Base-by-base conservation (phyloP, 2,797 vertebrate species). In the Trachurus trachurus region DNA sequence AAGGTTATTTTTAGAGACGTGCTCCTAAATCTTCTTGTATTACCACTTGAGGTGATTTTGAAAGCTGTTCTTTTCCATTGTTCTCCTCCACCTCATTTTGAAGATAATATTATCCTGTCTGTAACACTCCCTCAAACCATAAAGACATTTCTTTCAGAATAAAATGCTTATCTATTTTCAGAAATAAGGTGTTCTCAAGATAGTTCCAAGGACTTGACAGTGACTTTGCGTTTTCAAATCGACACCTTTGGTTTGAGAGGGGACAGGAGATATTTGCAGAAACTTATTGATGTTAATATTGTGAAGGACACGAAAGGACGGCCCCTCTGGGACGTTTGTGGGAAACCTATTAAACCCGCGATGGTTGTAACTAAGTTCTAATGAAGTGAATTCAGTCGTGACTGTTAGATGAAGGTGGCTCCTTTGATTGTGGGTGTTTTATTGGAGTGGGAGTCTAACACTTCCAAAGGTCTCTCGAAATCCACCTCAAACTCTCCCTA, bases 361-460 rank as follows among this genome's bases (percentile, higher is more conserved):
- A 31, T 2, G 1, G 5, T 21, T 2, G 19, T 17, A 56, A 16
- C 19, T 16, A 44, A 39, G 62, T 39, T 70, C 8, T 57, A 10
- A 62, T 73, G 49, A 56, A 50, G 19, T 31, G 21, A 73, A 73
- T 29, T n/a, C n/a, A 49, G 29, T 15, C 47, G 45, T 49, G 31
- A 22, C 62, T 75, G 37, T 44, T 26, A 4, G 57, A 72, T n/a
- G 34, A 31, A 53, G 21, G 22, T 42, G 58, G 49, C 44, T 45
- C 34, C 13, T 72, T 60, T 58, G 56, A 60, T n/a, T 22, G 68
- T 22, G 12, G 34, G 49, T 21, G 62, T 61, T 56, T 76, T 76
- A 79, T 76, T 76, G 61, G 15, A 73, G 50, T 69, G 75, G 72
- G 79, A 68, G 54, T 52, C 34, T 22, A n/a, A 11, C 29, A 31